These are phyloP conservation scores for Drosophila kikkawai DNA, from an alignment of 1,140 invertebrate species.

Conservation along the genomic window DNA sequence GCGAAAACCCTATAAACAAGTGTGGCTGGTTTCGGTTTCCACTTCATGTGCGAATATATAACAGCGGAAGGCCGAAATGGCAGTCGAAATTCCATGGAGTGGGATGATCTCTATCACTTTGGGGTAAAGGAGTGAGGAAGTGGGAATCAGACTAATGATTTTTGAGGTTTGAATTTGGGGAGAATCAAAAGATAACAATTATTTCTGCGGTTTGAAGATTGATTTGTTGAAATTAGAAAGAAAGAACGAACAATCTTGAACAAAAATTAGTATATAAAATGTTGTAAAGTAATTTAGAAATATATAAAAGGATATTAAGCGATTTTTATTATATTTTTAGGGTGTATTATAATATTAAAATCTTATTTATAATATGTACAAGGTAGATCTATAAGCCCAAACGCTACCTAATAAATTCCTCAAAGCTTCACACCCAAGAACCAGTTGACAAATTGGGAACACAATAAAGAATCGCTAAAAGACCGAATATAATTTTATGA, in stretches of 20 bases:
- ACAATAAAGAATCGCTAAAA: neutral
- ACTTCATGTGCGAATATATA: slow-evolving; percentile 17
- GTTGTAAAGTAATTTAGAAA: neutral
- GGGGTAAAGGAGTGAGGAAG: neutral
- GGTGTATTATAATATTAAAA: neutral
- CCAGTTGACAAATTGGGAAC: slow-evolving; percentile 21
- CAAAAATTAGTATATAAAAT: neutral
- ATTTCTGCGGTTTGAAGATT: neutral
- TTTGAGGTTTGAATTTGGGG: neutral
- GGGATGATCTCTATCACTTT: slow-evolving; percentile 15
- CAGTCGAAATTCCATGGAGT: slow-evolving; percentile 20
- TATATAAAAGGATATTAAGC: neutral
- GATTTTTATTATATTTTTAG: neutral
- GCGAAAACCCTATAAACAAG: slow-evolving; percentile 63
- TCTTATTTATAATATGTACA: neutral
- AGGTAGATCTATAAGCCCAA: no score
- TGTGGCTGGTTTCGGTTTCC: slow-evolving; percentile 59
- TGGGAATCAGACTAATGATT: slow-evolving; percentile 1
- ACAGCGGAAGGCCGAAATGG: slow-evolving; percentile 13
- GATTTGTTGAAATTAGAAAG: neutral
- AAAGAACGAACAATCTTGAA: neutral
- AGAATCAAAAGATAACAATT: neutral
- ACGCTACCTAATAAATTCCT: neutral
- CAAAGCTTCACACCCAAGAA: neutral
- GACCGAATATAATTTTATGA: neutral